Evolutionary conservation across 1,140 invertebrate genomes (phyloP).

Genomic region (Zaprionus ghesquierei): DNA sequence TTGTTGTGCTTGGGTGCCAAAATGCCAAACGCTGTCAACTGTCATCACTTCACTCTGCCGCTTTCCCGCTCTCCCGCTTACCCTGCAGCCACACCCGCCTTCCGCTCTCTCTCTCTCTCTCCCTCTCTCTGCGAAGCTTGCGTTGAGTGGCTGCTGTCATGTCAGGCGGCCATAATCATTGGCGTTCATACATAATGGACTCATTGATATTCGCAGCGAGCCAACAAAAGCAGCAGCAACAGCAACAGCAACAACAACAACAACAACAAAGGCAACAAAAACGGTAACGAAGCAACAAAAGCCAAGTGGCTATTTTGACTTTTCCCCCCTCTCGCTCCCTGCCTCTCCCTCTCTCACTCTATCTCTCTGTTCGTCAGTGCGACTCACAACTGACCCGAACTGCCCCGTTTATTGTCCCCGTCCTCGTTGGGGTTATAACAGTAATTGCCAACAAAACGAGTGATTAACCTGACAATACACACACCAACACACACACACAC

Average conservation of each 20-base stretch:
- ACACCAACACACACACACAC: slow-evolving; percentile 25
- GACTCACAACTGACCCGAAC: slow-evolving; percentile 7
- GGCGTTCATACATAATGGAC: slow-evolving; percentile 77
- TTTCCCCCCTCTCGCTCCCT: not conserved
- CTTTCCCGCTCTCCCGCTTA: not conserved
- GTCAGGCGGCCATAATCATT: slow-evolving; percentile 74
- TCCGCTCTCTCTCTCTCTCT: not conserved
- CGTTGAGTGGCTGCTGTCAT: slow-evolving; percentile 57
- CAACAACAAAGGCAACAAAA: slow-evolving; percentile 39
- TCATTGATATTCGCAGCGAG: slow-evolving; percentile 70
- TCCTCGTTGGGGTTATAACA: slow-evolving; percentile 65
- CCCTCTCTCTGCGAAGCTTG: not conserved
- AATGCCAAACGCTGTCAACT: slow-evolving; percentile 59
- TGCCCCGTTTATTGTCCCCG: slow-evolving; percentile 46
- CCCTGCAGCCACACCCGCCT: not conserved
- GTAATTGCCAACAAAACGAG: slow-evolving; percentile 77
- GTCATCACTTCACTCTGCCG: slow-evolving; percentile 28
- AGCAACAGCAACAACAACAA: not conserved
- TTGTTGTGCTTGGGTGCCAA: slow-evolving; percentile 61
- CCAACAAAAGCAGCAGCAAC: slow-evolving; percentile 49
- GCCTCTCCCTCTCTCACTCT: not conserved
- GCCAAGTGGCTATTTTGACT: slow-evolving; percentile 60
- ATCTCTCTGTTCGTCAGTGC: slow-evolving; percentile 15
- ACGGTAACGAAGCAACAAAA: slow-evolving; percentile 31
- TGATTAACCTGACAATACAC: slow-evolving; percentile 73